Percentiles rank a stretch among this genome's conserved stretches.
phyloP scores from a whole-genome alignment of 2,113 vertebrate species.

The Dunckerocampus dactyliophorus region DNA sequence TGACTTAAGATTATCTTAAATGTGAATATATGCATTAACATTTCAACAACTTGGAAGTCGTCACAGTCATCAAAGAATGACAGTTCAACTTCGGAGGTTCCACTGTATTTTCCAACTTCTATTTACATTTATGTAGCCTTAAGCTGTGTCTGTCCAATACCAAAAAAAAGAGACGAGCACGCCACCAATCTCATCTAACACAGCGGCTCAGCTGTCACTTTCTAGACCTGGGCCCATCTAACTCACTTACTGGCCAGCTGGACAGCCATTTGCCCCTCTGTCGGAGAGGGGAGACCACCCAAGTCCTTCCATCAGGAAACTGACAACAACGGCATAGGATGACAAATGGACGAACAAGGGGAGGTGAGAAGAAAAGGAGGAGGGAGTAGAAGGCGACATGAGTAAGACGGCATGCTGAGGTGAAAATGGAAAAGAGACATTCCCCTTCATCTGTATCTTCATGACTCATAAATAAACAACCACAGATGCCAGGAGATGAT shows the following conservation, averaged over 20 bases:
- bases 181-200: slow-evolving; percentile 11
- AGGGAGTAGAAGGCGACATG: slow-evolving; percentile 2
- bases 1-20: too few relatives aligned
- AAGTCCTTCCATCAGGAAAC: slow-evolving; percentile 88
- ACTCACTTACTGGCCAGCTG: slow-evolving; percentile 52
- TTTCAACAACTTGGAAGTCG: too few relatives aligned
- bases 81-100: not conserved
- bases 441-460: not conserved
- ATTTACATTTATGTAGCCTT: not conserved
- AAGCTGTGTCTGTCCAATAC: not conserved
- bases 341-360: slow-evolving; percentile 27
- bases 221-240: not conserved
- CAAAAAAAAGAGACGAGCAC: not conserved
- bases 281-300: slow-evolving; percentile 83
- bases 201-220: not conserved
- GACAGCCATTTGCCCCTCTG: slow-evolving; percentile 64
- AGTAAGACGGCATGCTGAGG: slow-evolving; percentile 25
- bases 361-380: slow-evolving; percentile 1
- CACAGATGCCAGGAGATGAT: not conserved
- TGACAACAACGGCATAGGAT: slow-evolving; percentile 68
- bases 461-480: not conserved
- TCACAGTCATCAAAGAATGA: too few relatives aligned
- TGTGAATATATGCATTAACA: too few relatives aligned
- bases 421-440: slow-evolving; percentile 44
- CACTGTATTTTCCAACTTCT: not conserved